These are phyloP conservation scores for Periphyllus acericola DNA, from an alignment of 2,888 invertebrate species.

Conservation along the genomic window DNA sequence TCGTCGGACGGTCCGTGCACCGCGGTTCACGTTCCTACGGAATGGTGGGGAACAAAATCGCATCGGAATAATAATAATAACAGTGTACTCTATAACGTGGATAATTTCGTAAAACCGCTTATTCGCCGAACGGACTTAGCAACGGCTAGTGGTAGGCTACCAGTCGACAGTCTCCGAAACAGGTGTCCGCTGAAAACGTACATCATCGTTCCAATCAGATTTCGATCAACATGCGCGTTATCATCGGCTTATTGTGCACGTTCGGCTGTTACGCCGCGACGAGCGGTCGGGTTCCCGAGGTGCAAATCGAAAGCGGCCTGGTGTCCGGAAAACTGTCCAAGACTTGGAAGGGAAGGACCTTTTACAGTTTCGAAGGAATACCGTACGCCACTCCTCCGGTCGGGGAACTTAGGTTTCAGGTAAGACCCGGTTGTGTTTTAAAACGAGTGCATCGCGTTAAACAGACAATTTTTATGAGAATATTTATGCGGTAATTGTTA, in stretches of 20 bases:
- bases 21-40: not conserved
- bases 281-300: constrained; percentile 28
- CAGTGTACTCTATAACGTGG: too few relatives aligned
- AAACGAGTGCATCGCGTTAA: too few relatives aligned
- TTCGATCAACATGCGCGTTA: not conserved
- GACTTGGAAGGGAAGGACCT: constrained; percentile 62
- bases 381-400: constrained; percentile 64
- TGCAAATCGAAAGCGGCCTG: constrained; percentile 60
- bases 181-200: too few relatives aligned
- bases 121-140: not conserved
- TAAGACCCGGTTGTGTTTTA: constrained; percentile 28
- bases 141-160: not conserved
- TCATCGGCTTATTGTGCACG: not conserved
- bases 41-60: not conserved
- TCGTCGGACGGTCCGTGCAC: not conserved
- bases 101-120: not conserved
- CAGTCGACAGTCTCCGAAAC: not conserved
- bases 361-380: constrained; percentile 64
- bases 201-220: not conserved
- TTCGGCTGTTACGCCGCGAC: not conserved
- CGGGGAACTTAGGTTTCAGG: constrained; percentile 64
- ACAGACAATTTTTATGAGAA: too few relatives aligned
- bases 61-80: not conserved
- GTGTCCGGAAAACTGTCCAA: constrained; percentile 57
- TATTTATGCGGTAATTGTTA: too few relatives aligned